Conservation (phyloP, 2,797 vertebrate species). For the Peromyscus aztecus region DNA sequence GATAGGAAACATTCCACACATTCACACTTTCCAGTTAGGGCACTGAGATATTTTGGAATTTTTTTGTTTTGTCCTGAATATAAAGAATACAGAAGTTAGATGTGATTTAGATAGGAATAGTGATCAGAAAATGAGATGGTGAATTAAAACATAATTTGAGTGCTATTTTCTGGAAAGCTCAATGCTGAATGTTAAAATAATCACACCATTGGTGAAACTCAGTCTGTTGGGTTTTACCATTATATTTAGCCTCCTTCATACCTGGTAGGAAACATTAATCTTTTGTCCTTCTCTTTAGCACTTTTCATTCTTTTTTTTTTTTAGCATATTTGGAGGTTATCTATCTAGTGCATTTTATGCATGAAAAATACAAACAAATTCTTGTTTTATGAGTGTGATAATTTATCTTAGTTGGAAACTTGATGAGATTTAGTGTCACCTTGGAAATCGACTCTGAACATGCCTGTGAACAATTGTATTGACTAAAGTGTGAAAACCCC, state of each 20-base stretch:
- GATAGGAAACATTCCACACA: background rate
- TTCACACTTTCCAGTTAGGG: background rate
- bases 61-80: background rate
- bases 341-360: background rate
- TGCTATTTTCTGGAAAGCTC: slow-evolving; percentile 1
- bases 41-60: background rate
- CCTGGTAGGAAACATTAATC: accelerated
- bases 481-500: background rate
- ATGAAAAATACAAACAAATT: background rate
- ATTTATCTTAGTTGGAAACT: background rate
- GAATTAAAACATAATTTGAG: background rate
- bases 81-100: background rate
- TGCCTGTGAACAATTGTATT: background rate
- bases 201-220: background rate
- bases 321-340: background rate
- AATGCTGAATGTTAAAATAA: background rate
- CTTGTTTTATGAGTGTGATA: background rate
- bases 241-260: background rate
- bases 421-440: background rate
- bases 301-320: background rate
- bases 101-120: background rate
- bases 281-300: background rate
- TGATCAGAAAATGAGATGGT: background rate
- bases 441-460: too few relatives aligned
- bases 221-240: background rate